Percentiles rank a stretch among this genome's conserved stretches.
Conservation (phyloP, 2,888 invertebrate species). For the Drosophila pseudotalamancana region DNA sequence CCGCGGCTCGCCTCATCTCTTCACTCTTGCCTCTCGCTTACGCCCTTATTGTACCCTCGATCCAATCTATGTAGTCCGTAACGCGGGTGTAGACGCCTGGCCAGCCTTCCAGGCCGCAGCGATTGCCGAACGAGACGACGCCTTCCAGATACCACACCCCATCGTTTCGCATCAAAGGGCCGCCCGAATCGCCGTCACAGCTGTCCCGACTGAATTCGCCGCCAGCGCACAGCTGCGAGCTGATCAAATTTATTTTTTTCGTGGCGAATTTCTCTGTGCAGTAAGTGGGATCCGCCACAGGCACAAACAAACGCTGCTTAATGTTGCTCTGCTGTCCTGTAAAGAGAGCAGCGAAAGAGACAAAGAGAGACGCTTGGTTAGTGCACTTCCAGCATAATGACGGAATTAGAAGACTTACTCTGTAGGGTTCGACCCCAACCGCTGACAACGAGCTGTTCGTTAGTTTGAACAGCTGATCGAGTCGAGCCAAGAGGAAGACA, state of each 20-base stretch:
- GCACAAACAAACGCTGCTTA: constrained; percentile 84
- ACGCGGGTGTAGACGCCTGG: constrained; percentile 90
- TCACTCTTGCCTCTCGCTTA: no score
- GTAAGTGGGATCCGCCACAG: constrained; percentile 83
- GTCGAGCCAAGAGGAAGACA: constrained; percentile 85
- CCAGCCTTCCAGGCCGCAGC: constrained; percentile 85
- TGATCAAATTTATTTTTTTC: constrained; percentile 60
- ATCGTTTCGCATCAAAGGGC: constrained; percentile 86
- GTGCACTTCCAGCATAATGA: no score
- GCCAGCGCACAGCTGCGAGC: constrained; percentile 81
- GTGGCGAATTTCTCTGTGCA: constrained; percentile 84
- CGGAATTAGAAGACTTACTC: constrained; percentile 45
- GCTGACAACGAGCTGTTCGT: constrained; percentile 85
- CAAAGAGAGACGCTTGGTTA: background rate
- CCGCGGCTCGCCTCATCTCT: no score
- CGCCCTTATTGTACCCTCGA: constrained; percentile 85
- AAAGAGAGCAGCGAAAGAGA: background rate
- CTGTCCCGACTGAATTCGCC: constrained; percentile 86
- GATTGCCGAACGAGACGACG: constrained; percentile 86
- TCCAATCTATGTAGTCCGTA: constrained; percentile 88
- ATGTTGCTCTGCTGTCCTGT: constrained; percentile 78
- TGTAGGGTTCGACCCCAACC: constrained; percentile 88
- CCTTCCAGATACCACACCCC: constrained; percentile 82
- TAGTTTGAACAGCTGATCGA: constrained; percentile 80
- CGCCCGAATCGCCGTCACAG: constrained; percentile 88